phyloP scores from a whole-genome alignment of 1,140 invertebrate genomes.

The Popillia japonica region DNA sequence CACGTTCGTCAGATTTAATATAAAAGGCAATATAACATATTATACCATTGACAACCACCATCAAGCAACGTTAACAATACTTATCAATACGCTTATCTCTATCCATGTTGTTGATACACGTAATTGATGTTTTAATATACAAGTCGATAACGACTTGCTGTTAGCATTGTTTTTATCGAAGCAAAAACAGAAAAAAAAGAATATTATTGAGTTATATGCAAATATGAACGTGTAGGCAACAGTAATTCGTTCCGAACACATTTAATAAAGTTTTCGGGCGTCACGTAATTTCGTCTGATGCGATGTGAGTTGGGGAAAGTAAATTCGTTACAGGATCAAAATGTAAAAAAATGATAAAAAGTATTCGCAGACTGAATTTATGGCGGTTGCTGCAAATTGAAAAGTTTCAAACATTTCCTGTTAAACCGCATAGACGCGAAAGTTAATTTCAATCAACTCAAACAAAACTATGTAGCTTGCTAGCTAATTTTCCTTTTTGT shows the following conservation, averaged over 20 bases:
- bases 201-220: slow-evolving; percentile 6
- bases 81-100: slow-evolving; percentile 6
- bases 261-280: slow-evolving; percentile 4
- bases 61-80: slow-evolving; percentile 1
- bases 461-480: too few relatives aligned
- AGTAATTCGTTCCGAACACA: neutral
- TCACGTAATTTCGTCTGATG: too few relatives aligned
- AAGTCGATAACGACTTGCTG: neutral
- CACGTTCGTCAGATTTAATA: too few relatives aligned
- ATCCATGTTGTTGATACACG: neutral
- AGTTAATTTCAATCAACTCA: too few relatives aligned
- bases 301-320: too few relatives aligned
- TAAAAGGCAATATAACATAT: neutral
- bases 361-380: too few relatives aligned
- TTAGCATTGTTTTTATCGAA: neutral
- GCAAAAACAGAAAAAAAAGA: slow-evolving; percentile 5
- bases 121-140: slow-evolving; percentile 6
- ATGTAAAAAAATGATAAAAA: too few relatives aligned
- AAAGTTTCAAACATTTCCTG: too few relatives aligned
- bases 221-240: neutral
- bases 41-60: neutral
- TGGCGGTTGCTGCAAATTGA: too few relatives aligned
- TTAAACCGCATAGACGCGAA: too few relatives aligned
- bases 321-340: too few relatives aligned
- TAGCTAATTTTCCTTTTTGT: too few relatives aligned